Evolutionary conservation across 1,140 invertebrate species (phyloP).

Genomic region (Zaprionus davidi): DNA sequence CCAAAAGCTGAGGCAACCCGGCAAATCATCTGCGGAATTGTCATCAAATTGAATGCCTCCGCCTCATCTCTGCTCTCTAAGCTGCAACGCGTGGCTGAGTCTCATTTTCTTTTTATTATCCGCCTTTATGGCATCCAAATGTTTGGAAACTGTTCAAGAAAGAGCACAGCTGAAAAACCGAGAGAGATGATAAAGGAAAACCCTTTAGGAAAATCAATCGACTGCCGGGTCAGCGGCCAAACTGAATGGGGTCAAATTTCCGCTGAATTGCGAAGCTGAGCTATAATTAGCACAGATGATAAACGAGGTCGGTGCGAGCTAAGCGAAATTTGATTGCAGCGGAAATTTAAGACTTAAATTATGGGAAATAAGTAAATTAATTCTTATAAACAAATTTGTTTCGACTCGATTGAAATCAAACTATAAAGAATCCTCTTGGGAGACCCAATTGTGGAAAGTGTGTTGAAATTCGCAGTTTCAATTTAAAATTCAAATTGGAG

Average conservation of each 20-base stretch:
- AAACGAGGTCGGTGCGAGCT: conserved; percentile 7
- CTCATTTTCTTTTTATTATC: conserved; percentile 49
- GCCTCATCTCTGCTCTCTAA: conserved; percentile 42
- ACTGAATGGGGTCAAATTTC: conserved; percentile 51
- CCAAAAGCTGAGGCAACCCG: conserved; percentile 75
- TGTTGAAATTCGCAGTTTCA: conserved; percentile 4
- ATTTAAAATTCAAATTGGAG: conserved; percentile 9
- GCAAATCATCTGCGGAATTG: conserved; percentile 81
- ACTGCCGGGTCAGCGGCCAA: conserved; percentile 41
- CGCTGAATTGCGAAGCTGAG: conserved; percentile 22
- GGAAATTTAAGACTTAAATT: not conserved
- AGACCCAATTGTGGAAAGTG: not conserved
- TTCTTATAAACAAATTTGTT: not conserved
- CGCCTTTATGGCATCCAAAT: conserved; percentile 48
- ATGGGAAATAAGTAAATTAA: too few species aligned
- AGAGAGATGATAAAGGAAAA: conserved; percentile 15
- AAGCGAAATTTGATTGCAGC: conserved; percentile 1
- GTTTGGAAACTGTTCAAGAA: conserved; percentile 22
- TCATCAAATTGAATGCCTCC: conserved; percentile 77
- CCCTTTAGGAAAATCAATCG: conserved; percentile 62
- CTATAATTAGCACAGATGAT: conserved; percentile 62
- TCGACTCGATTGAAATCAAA: not conserved
- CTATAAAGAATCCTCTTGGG: not conserved
- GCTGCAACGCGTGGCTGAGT: conserved; percentile 75
- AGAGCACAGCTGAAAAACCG: not conserved